Percentiles rank a stretch among this genome's conserved stretches.
Conservation (phyloP, 53 echinoderm and acorn worm genomes). For the Zoroaster sp. region DNA sequence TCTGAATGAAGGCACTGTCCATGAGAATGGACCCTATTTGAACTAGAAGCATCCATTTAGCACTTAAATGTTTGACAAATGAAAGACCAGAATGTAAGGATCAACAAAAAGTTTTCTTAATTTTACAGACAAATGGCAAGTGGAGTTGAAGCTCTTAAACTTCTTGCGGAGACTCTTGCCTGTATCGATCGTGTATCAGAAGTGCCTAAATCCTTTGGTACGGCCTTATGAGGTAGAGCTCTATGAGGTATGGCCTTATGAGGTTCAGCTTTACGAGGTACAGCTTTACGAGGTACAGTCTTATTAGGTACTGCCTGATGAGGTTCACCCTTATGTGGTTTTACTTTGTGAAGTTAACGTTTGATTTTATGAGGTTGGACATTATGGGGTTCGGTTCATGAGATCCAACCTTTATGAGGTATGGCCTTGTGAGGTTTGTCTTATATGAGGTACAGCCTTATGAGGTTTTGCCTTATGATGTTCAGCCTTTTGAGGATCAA, state of each 20-base stretch:
- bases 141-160: slow-evolving; percentile 87
- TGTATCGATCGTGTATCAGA: slow-evolving; percentile 94
- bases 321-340: too few species aligned
- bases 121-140: slow-evolving; percentile 80
- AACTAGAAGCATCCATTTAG: neutral
- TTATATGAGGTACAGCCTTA: neutral
- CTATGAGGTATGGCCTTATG: neutral
- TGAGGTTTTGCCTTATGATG: too few species aligned
- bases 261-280: neutral
- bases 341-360: too few species aligned
- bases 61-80: neutral
- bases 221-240: slow-evolving; percentile 69
- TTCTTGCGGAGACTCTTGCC: slow-evolving; percentile 89
- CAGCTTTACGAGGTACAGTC: neutral
- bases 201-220: slow-evolving; percentile 74
- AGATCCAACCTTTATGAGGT: neutral
- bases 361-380: neutral
- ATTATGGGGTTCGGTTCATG: neutral
- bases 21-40: neutral
- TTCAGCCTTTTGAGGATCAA: too few species aligned
- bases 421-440: neutral
- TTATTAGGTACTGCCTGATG: neutral
- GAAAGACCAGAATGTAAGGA: neutral
- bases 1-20: neutral
- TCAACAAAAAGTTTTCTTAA: neutral